phyloP scores from a whole-genome alignment of 2,888 invertebrate species.

The Theristus sp. region DNA sequence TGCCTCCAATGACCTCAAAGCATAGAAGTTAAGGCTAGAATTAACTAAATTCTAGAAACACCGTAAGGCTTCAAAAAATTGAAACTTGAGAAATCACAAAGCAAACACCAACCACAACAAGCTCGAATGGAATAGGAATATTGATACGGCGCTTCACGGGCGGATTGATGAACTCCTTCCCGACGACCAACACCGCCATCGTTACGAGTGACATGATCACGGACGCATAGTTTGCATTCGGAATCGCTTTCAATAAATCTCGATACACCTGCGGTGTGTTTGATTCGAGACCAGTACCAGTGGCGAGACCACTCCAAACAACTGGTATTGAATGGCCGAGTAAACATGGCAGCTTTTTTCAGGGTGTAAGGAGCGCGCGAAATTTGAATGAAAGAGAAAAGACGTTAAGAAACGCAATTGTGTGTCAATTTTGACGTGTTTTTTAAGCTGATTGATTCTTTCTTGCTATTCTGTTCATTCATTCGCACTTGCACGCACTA shows the following conservation, averaged over 20 bases:
- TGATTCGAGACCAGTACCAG: not conserved
- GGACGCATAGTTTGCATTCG: slow-evolving; percentile 30
- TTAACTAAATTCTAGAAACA: no score
- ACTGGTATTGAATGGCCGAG: no score
- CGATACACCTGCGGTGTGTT: not conserved
- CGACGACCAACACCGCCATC: slow-evolving; percentile 17
- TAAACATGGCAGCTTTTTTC: no score
- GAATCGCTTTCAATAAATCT: not conserved
- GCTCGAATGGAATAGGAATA: slow-evolving; percentile 23
- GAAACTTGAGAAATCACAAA: not conserved
- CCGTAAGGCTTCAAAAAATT: no score
- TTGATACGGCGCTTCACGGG: slow-evolving; percentile 30
- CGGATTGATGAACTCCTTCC: slow-evolving; percentile 32
- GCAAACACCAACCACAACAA: slow-evolving; percentile 11
- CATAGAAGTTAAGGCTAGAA: no score
- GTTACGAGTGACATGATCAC: slow-evolving; percentile 38
- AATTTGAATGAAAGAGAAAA: no score
- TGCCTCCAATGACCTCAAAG: slow-evolving; percentile 32
- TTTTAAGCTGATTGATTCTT: no score
- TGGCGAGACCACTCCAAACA: not conserved
- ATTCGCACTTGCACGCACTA: no score
- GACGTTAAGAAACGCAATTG: no score
- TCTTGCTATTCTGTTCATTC: no score
- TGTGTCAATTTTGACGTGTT: no score
- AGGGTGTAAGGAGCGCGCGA: no score